Conservation (phyloP, 2,888 invertebrate genomes). For the Clanis bilineata region DNA sequence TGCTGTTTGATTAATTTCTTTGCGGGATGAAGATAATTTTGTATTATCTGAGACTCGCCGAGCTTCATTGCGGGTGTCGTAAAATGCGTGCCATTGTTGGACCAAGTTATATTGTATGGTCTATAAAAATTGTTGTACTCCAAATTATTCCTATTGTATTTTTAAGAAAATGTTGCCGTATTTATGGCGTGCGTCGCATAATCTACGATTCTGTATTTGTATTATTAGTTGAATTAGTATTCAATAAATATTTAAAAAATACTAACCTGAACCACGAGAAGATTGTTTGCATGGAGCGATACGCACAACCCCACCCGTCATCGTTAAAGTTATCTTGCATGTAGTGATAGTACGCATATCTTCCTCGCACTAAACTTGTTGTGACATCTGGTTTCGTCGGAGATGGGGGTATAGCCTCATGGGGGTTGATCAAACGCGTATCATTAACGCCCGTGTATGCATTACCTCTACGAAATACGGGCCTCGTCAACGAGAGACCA, state of each 20-base stretch:
- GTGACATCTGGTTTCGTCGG: slow-evolving; percentile 51
- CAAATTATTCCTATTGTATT: too few relatives aligned
- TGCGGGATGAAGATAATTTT: too few relatives aligned
- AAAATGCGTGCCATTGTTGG: too few relatives aligned
- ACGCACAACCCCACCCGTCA: slow-evolving; percentile 99
- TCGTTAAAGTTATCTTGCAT: slow-evolving; percentile 97
- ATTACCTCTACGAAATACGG: slow-evolving; percentile 89
- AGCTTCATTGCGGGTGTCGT: too few relatives aligned
- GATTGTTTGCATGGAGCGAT: slow-evolving; percentile 97
- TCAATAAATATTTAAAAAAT: slow-evolving; percentile 25
- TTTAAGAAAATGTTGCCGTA: too few relatives aligned
- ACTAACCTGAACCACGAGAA: slow-evolving; percentile 96
- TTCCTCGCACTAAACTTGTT: slow-evolving; percentile 87
- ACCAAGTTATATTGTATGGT: too few relatives aligned
- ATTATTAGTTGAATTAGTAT: slow-evolving; percentile 4
- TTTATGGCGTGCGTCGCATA: too few relatives aligned
- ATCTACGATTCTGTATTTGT: too few relatives aligned
- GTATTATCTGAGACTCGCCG: too few relatives aligned
- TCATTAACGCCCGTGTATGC: slow-evolving; percentile 78
- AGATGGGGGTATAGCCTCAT: slow-evolving; percentile 81
- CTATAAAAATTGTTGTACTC: too few relatives aligned
- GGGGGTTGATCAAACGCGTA: slow-evolving; percentile 87
- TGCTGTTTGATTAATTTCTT: too few relatives aligned
- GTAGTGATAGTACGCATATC: slow-evolving; percentile 97
- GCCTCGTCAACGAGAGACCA: slow-evolving; percentile 85